Evolutionary conservation across 1,140 invertebrate species (phyloP), one percentile per base, ranked within the genome.

Genomic region (Sycophaga agraensis): DNA sequence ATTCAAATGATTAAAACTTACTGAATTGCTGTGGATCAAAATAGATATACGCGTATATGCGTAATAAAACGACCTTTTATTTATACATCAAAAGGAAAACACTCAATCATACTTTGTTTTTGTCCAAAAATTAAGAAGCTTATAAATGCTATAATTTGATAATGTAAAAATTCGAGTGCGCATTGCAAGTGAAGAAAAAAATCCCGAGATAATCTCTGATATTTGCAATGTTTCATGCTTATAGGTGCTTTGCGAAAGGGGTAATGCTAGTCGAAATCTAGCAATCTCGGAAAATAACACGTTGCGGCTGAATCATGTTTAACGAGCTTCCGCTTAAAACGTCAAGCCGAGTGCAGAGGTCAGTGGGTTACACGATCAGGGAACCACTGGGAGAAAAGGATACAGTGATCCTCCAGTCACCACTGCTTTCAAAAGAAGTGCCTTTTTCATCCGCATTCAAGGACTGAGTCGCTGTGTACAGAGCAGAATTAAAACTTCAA

Each of bases 351-450:
- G 40, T 31, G 28, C 28, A 42, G 31, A 51, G 57, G 50, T 63
- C 54, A 53, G 39, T 56, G 16, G 61, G 55, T 63, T 63, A 56
- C 4, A 50, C 42, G 53, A 31, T 34, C 34, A 42, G 7, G 43
- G 22, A 21, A 49, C n/a, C 35, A 24, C n/a, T 34, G 40, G 45
- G 31, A 21, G 31, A 39, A 14, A 28, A 26, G 19, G 8, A 31
- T 57, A 40, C 48, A 54, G 21, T 48, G 42, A 48, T 22, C 48
- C 19, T 46, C 35, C 19, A 6, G 16, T 6, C 31, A 22, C 4
- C 8, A 28, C 5, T 35, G 9, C n/a, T 14, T n/a, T 2, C 2
- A 37, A 24, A n/a, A 24, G 19, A 7, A 37, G 12, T 21, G 11
- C 35, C 16, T 50, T 26, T 48, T 48, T 1, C 21, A 19, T 40